A percentile compares a stretch with the other conserved stretches of the same genome.
phyloP scores from a whole-genome alignment of 2,888 invertebrate genomes.

The Epirrita christyi region DNA sequence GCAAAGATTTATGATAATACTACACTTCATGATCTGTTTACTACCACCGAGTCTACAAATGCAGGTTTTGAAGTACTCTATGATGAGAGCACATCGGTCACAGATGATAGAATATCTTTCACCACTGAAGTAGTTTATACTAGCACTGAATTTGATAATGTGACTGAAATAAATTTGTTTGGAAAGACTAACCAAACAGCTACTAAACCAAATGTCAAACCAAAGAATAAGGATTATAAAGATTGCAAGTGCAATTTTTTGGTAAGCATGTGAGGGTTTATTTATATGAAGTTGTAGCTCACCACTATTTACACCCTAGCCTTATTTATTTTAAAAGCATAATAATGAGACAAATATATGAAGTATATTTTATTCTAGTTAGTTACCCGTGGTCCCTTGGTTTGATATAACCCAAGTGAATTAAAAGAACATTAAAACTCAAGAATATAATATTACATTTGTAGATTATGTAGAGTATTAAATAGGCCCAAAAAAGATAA shows the following conservation, averaged over 20 bases:
- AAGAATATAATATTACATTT: too few relatives aligned
- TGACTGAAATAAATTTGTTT: constrained; percentile 68
- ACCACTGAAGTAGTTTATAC: constrained; percentile 58
- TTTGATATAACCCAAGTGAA: too few relatives aligned
- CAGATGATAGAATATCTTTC: constrained; percentile 42
- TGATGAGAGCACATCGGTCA: constrained; percentile 64
- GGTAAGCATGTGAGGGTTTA: constrained; percentile 49
- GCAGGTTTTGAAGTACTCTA: constrained; percentile 65
- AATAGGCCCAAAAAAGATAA: too few relatives aligned
- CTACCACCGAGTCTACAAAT: constrained; percentile 55
- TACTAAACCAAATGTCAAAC: constrained; percentile 44
- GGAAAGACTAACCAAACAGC: constrained; percentile 56
- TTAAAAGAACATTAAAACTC: too few relatives aligned
- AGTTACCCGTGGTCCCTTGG: too few relatives aligned
- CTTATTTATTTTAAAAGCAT: too few relatives aligned
- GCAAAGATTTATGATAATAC: constrained; percentile 50
- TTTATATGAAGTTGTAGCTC: too few relatives aligned
- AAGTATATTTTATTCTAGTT: too few relatives aligned
- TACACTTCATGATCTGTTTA: constrained; percentile 46
- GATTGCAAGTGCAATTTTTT: constrained; percentile 69
- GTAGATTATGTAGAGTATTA: too few relatives aligned
- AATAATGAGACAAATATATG: too few relatives aligned
- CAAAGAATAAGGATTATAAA: constrained; percentile 48
- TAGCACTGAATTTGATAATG: constrained; percentile 66
- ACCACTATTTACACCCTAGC: too few relatives aligned